Conservation (phyloP, 2,113 vertebrate species). For the Carassius gibelio region DNA sequence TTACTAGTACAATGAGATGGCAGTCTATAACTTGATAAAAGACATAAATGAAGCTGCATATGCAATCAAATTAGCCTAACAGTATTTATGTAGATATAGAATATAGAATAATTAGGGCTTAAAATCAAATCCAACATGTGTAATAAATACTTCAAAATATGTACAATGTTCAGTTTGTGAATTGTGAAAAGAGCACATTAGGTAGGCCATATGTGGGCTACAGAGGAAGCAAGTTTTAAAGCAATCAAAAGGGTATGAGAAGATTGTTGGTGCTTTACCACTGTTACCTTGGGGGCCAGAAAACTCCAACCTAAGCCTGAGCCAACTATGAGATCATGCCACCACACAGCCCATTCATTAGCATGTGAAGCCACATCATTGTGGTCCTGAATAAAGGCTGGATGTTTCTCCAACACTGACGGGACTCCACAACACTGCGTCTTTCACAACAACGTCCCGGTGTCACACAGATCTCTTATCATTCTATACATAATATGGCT, state of each 20-base stretch:
- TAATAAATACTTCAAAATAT: too few species aligned
- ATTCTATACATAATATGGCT: background rate
- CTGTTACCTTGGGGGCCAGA: slow-evolving; percentile 34
- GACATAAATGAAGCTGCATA: background rate
- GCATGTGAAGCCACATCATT: slow-evolving; percentile 20
- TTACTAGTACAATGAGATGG: background rate
- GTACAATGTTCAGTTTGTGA: too few species aligned
- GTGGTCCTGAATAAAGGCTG: slow-evolving; percentile 23
- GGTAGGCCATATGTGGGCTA: background rate
- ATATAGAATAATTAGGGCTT: too few species aligned
- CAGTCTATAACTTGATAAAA: background rate
- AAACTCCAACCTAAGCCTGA: slow-evolving; percentile 23
- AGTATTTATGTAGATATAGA: too few species aligned
- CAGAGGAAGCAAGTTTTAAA: slow-evolving; percentile 4
- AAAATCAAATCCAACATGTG: too few species aligned
- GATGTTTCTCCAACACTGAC: slow-evolving; percentile 17
- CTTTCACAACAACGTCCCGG: background rate
- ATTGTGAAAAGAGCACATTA: too few species aligned
- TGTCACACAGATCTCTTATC: background rate
- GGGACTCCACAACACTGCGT: background rate
- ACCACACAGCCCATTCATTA: slow-evolving; percentile 13
- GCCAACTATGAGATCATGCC: slow-evolving; percentile 53
- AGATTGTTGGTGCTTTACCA: slow-evolving; percentile 26
- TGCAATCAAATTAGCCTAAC: too few species aligned
- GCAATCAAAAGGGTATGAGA: slow-evolving; percentile 17